These are phyloP conservation scores for Caenorhabditis sp. DNA, from an alignment of 2,888 invertebrate species.

Conservation along the genomic window DNA sequence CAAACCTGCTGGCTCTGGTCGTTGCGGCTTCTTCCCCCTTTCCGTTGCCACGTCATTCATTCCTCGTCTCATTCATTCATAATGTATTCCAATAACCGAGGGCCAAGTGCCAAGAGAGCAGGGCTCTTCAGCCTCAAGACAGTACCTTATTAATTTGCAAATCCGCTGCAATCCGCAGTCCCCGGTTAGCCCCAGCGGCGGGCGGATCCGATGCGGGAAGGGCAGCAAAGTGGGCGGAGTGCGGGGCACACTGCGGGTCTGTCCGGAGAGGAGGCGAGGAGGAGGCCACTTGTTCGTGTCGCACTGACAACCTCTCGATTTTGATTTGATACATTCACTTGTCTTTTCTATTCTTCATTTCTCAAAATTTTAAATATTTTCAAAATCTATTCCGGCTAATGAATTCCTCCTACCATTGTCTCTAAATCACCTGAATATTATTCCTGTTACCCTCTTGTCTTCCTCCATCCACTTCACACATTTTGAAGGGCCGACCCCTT, in stretches of 20 bases:
- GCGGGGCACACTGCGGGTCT: conserved; percentile 20
- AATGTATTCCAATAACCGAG: conserved; percentile 44
- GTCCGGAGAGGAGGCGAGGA: background rate
- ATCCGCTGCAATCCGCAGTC: conserved; percentile 31
- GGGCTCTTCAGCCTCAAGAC: conserved; percentile 33
- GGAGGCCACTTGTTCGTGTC: conserved; percentile 59
- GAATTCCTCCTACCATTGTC: too few species aligned
- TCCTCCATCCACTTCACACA: conserved; percentile 26
- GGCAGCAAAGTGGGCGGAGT: conserved; percentile 12
- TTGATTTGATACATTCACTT: conserved; percentile 41
- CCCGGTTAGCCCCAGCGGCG: conserved; percentile 20
- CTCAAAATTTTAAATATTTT: too few species aligned
- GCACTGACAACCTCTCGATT: conserved; percentile 19
- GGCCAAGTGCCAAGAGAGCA: conserved; percentile 30
- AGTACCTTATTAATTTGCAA: conserved; percentile 64
- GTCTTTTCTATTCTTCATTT: background rate
- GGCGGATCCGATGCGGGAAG: conserved; percentile 25
- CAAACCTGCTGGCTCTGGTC: conserved; percentile 29
- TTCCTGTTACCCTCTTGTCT: conserved; percentile 1
- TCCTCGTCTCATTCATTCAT: background rate
- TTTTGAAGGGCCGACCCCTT: conserved; percentile 24
- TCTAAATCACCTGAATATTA: background rate
- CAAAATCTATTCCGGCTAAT: too few species aligned
- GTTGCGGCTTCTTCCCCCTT: background rate
- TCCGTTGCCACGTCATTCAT: conserved; percentile 29